Conservation (phyloP, 2,888 invertebrate species). For the Blastobasis adustella region DNA sequence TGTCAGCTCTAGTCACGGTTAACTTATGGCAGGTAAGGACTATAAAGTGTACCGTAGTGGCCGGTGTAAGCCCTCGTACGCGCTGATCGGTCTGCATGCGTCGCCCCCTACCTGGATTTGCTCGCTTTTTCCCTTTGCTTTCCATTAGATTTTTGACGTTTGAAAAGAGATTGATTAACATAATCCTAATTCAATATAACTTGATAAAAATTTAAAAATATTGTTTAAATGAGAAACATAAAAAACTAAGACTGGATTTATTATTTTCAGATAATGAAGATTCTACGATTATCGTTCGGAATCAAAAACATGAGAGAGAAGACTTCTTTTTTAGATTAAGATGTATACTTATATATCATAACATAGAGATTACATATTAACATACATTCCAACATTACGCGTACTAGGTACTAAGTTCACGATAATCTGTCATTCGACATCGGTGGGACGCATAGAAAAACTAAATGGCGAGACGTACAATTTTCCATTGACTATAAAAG, state of each 20-base stretch:
- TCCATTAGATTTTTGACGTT: not conserved
- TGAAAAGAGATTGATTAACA: not conserved
- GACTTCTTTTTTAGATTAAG: slow-evolving; percentile 18
- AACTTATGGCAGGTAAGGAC: slow-evolving; percentile 69
- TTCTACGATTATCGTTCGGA: slow-evolving; percentile 32
- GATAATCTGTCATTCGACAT: not conserved
- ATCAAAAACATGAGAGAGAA: slow-evolving; percentile 35
- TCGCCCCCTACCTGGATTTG: not conserved
- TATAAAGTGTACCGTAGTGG: not conserved
- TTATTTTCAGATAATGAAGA: slow-evolving; percentile 38
- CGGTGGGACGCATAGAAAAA: not conserved
- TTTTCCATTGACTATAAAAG: not conserved
- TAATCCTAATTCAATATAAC: too few relatives aligned
- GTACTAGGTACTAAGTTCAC: not conserved
- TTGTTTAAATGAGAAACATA: too few relatives aligned
- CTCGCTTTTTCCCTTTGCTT: not conserved
- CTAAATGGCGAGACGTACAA: not conserved
- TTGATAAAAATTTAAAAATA: too few relatives aligned
- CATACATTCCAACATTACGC: not conserved
- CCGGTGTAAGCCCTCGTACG: not conserved
- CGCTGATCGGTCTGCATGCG: not conserved
- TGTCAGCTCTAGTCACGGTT: slow-evolving; percentile 76
- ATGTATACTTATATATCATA: not conserved
- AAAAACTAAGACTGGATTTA: not conserved
- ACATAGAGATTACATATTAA: not conserved